Base-by-base conservation (phyloP, 2,113 vertebrate species). In the Pholis gunnellus region DNA sequence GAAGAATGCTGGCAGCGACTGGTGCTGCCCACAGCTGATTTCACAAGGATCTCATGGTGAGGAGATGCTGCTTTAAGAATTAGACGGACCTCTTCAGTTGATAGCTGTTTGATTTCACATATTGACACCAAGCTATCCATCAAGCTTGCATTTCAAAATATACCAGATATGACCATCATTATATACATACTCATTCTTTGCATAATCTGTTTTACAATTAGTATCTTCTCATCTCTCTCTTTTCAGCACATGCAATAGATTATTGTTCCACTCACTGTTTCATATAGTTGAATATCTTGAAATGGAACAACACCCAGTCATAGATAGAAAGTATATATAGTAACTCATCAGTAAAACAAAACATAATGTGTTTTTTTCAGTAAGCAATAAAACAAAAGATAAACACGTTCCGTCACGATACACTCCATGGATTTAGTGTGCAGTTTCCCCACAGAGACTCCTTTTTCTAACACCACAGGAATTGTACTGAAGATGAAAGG, bases 1-100 rank as follows among this genome's bases (percentile, higher is more conserved):
- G 74, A 89, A 89, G 91, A 93, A 84, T 76, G 86, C 88, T 77
- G 67, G 86, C 83, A 87, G 72, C 57, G 29, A 34, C 81, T 74
- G 74, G 65, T 76, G 78, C 78, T 83, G 65, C 72, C 86, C 90
- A 83, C 82, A 76, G 73, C 78, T 66, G 56, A 72, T 63, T 67
- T 76, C 61, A 69, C 78, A 71, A 40, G 50, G 59, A 74, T 79
- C 72, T 59, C 60, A 31, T 3, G n/a, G 34, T 70, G 56, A 65
- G 40, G n/a, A 63, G 29, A 75, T 73, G 67, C 56, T 61, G 29
- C 61, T 56, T 83, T n/a, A 42, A 71, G 63, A 87, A 79, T 73
- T 75, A 72, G 10, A 78, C 38, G 48, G 75, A 77, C 46, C 71
- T 79, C 79, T 78, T 70, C 40, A 88, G 69, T 82, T 87, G 22